Evolutionary conservation across 2,113 vertebrate genomes (phyloP), one percentile per base, ranked within the genome.

Genomic region (Sturnus vulgaris): DNA sequence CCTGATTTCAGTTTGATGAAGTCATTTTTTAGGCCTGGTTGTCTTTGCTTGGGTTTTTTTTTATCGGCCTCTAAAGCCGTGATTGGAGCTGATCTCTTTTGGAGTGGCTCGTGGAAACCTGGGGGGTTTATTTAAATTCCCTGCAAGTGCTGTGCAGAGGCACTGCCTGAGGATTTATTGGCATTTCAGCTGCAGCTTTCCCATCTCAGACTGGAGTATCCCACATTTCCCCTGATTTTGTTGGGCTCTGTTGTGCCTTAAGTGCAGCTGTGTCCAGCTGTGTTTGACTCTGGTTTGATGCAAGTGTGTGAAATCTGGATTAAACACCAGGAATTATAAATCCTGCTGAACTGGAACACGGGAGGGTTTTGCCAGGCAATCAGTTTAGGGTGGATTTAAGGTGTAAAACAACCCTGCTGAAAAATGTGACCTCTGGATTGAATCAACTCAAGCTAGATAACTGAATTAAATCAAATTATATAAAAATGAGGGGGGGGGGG

Each of bases 401-500:
- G 64, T 30, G 1, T 19, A 12, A 30, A 2, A 1, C 15, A 40
- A 3, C 19, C 15, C 33, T n/a, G n/a, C 3, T 76, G 73, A 4
- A 50, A 78, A 63, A 52, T 7, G 35, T 17, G 1, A 30, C 20
- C 15, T 40, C 37, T 40, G 49, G 3, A 1, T 46, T 50, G 37
- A 5, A 46, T 60, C 7, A 8, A 5, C 14, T 27, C 35, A 7
- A 33, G 46, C 22, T 40, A 19, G 25, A 27, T n/a, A 4, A 49
- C 56, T 2, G 4, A 12, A 15, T 30, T 27, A 13, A 40, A 1
- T n/a, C 0, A 2, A 37, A 7, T 70, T 33, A 12, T 19, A 49
- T 37, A 14, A 35, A 50, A 10, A 15, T 25, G 12, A n/a, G n/a
- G n/a, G n/a, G 1, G 19, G 10, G 10, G 6, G 33, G 4, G 14